Conservation (phyloP, 2,888 invertebrate species). For the Hylaea fasciaria region DNA sequence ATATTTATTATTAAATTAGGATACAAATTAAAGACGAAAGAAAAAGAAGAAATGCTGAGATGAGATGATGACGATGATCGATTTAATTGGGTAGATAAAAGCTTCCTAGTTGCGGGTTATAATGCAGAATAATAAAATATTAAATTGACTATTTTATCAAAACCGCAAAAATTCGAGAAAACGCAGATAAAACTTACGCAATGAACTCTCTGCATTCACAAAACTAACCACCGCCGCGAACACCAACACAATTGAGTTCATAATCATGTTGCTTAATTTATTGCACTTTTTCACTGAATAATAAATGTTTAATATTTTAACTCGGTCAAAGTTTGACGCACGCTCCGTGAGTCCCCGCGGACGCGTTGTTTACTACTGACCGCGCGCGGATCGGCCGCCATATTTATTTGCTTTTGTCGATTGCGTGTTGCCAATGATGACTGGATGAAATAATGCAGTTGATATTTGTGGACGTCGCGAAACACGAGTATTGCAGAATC, state of each 20-base stretch:
- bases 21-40: no score
- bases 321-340: conserved; percentile 7
- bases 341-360: conserved; percentile 11
- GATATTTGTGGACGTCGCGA: conserved; percentile 39
- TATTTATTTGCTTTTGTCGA: conserved; percentile 49
- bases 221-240: conserved; percentile 46
- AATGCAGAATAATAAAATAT: no score
- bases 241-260: conserved; percentile 47
- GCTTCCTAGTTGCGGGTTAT: no score
- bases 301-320: background rate
- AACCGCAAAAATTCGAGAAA: no score
- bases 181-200: conserved; percentile 50
- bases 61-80: no score
- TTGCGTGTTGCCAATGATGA: conserved; percentile 40
- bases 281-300: conserved; percentile 16
- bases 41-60: no score
- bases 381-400: conserved; percentile 46
- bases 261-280: conserved; percentile 41
- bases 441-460: conserved; percentile 40
- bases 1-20: no score
- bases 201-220: conserved; percentile 47
- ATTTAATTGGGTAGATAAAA: no score
- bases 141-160: no score
- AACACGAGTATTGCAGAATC: conserved; percentile 2
- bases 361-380: conserved; percentile 27